Base-by-base conservation (phyloP, 1,140 invertebrate species). In the Drosophila pseudoobscura region DNA sequence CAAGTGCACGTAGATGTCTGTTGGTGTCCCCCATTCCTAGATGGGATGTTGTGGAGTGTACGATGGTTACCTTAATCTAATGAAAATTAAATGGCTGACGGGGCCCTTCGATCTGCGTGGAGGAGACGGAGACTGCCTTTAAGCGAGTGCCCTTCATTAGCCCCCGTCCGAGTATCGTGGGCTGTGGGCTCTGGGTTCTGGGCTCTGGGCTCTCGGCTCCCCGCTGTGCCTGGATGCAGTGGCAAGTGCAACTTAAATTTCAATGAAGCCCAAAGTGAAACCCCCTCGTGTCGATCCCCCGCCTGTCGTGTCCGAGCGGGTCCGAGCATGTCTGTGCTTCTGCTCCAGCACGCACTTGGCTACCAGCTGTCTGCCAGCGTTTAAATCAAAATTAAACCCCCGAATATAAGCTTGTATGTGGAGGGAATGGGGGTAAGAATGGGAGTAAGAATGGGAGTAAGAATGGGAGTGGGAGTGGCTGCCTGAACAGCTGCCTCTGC, bases 311-410 rank as follows among this genome's bases (percentile, higher is more conserved):
- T 87, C 72, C 82, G 71, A 85, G 58, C 56, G 47, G 57, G 26
- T 49, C 53, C 73, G 20, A 20, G 20, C 20, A 80, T 85, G 68
- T 73, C 73, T 53, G 58, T 73, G 45, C 63, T 88, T 78, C 74
- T 73, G 83, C 68, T 49, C 20, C 80, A 77, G 73, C 76, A 85
- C 80, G 76, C 76, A 79, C 72, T 56, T 72, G 66, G 57, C 63
- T 83, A 72, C 66, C 55, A 83, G 78, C 72, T 87, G 83, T 87
- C 83, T 70, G 83, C 59, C 57, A 69, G 75, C 83, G 69, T 87
- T 87, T 87, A 87, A 88, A 87, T 88, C 83, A 87, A 87, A 87
- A 88, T 87, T 87, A 87, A 87, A 73, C 75, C 82, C 80, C 57
- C 83, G 49, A 87, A 87, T 87, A 78, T 87, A 88, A 85, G 82